Evolutionary conservation across 2,113 vertebrate species (phyloP).

Genomic region (Apodemus sylvaticus): DNA sequence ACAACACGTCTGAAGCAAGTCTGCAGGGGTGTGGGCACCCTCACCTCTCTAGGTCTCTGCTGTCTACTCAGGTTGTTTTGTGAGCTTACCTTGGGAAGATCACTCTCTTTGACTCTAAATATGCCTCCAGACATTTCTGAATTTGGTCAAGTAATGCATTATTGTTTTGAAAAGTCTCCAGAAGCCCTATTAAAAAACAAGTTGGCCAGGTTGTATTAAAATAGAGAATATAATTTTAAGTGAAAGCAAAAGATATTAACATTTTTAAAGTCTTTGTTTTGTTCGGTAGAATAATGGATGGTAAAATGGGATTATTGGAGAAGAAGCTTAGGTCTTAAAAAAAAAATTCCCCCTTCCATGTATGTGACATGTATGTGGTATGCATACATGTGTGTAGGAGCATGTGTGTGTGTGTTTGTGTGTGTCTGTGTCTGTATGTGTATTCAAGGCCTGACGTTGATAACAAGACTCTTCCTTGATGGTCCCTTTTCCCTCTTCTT

Average conservation of each 20-base stretch:
- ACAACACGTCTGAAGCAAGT: not conserved
- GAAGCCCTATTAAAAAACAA: slow-evolving; percentile 84
- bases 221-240: slow-evolving; percentile 13
- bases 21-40: not conserved
- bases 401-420: not conserved
- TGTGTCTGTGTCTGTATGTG: not conserved
- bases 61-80: not conserved
- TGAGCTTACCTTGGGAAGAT: slow-evolving; percentile 89
- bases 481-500: not conserved
- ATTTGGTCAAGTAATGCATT: slow-evolving; percentile 91
- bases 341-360: not conserved
- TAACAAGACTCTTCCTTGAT: not conserved
- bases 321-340: not conserved
- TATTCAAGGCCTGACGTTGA: not conserved
- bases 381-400: no score
- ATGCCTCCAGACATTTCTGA: slow-evolving; percentile 92
- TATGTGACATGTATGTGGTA: no score
- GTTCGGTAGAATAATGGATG: not conserved
- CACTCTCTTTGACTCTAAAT: slow-evolving; percentile 92
- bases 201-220: slow-evolving; percentile 8
- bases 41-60: not conserved
- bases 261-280: slow-evolving; percentile 33
- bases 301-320: not conserved
- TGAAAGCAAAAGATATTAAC: slow-evolving; percentile 34
- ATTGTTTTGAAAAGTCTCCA: slow-evolving; percentile 91